These are phyloP conservation scores for Microtus oregoni DNA, from an alignment of 2,113 vertebrate species.

Conservation along the genomic window DNA sequence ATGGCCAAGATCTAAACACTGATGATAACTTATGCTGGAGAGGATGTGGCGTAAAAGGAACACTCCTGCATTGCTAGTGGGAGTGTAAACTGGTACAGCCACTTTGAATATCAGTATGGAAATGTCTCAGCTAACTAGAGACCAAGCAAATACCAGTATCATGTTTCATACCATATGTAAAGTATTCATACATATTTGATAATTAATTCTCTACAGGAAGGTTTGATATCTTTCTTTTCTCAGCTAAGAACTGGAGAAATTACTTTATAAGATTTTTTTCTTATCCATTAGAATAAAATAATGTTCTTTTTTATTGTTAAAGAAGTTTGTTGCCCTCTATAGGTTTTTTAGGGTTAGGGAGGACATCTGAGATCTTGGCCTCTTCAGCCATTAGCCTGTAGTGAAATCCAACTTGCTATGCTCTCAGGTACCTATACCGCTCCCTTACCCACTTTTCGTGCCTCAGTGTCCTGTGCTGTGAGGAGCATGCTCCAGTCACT, in stretches of 20 bases:
- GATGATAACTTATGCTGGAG: no score
- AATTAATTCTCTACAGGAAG: no score
- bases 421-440: not conserved
- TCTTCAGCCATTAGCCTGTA: not conserved
- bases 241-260: not conserved
- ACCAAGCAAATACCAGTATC: no score
- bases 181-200: no score
- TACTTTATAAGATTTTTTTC: slow-evolving; percentile 2
- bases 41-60: no score
- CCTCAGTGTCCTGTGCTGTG: not conserved
- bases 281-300: not conserved
- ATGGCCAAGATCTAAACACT: no score
- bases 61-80: no score
- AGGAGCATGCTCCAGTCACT: not conserved
- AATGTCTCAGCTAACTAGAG: no score
- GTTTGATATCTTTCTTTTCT: not conserved
- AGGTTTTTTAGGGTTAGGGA: not conserved
- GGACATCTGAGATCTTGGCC: not conserved
- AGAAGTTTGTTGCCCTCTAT: not conserved
- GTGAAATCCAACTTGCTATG: not conserved
- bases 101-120: no score
- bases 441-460: not conserved
- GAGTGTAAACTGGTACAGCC: no score
- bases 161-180: no score
- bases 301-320: not conserved